Evolutionary conservation across 2,888 invertebrate species (phyloP).

Genomic region (Drosophila fungiperda): DNA sequence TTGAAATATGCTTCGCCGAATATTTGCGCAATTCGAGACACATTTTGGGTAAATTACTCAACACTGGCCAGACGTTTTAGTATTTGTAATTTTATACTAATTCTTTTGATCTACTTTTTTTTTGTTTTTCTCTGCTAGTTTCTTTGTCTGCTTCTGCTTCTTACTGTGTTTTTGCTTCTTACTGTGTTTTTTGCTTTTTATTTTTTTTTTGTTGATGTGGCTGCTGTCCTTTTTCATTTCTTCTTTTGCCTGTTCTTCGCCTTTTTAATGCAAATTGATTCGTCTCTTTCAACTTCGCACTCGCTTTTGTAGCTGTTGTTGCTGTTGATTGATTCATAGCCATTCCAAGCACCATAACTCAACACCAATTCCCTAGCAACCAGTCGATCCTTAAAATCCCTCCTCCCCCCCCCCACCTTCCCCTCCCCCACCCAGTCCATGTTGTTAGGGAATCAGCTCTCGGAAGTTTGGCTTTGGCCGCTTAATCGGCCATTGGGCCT

Average conservation of each 20-base stretch:
- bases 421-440: neutral
- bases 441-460: constrained; percentile 22
- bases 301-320: constrained; percentile 7
- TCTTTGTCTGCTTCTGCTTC: neutral
- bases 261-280: constrained; percentile 39
- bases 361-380: constrained; percentile 1
- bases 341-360: constrained; percentile 7
- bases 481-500: constrained; percentile 79
- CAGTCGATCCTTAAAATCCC: neutral
- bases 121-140: neutral
- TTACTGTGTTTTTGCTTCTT: neutral
- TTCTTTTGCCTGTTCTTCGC: neutral
- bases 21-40: neutral
- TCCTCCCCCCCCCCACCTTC: neutral
- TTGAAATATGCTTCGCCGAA: neutral
- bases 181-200: neutral
- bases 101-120: neutral
- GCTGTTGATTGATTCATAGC: constrained; percentile 41
- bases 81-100: neutral
- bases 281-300: constrained; percentile 5
- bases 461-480: constrained; percentile 43
- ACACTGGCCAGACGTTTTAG: constrained; percentile 6
- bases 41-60: neutral
- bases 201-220: neutral
- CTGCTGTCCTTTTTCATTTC: neutral